Percentiles rank a stretch among this genome's conserved stretches.
These are phyloP conservation scores for Umimayanthus kanabou DNA, from an alignment of 92 coral and sea anemone species.

Conservation along the genomic window DNA sequence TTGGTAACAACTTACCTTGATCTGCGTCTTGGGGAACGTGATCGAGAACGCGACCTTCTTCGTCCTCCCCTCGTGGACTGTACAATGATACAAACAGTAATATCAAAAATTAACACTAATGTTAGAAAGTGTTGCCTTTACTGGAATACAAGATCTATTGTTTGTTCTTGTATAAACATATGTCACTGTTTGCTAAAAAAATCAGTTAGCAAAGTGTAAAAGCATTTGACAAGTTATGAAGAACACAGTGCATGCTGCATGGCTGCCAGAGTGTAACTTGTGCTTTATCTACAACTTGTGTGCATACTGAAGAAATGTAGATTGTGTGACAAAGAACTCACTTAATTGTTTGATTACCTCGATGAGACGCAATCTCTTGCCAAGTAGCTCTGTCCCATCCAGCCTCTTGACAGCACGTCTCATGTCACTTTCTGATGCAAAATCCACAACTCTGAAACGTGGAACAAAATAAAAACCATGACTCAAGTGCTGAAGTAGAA, in stretches of 20 bases:
- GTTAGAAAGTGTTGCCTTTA: too few relatives aligned
- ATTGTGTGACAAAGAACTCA: background rate
- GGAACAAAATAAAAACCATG: background rate
- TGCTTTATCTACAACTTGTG: too few relatives aligned
- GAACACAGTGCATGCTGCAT: too few relatives aligned
- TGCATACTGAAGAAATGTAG: background rate
- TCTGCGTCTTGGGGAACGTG: slow-evolving; percentile 77
- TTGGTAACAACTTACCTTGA: slow-evolving; percentile 42
- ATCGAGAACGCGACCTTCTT: slow-evolving; percentile 69
- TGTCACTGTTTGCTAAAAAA: too few relatives aligned
- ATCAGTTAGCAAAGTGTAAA: too few relatives aligned
- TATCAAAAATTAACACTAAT: background rate
- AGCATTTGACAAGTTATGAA: too few relatives aligned
- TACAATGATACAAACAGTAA: background rate
- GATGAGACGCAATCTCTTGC: slow-evolving; percentile 79
- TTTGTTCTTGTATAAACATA: too few relatives aligned
- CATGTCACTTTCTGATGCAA: slow-evolving; percentile 89
- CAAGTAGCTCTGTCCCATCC: slow-evolving; percentile 94
- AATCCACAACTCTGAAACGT: slow-evolving; percentile 80
- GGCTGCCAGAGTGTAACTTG: too few relatives aligned
- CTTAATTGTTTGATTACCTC: slow-evolving; percentile 58
- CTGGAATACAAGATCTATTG: too few relatives aligned
- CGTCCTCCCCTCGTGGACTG: slow-evolving; percentile 53
- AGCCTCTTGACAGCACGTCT: slow-evolving; percentile 86
- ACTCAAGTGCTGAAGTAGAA: too few relatives aligned